phyloP scores from a whole-genome alignment of 2,888 invertebrate genomes.

The Calephelis perditalis region DNA sequence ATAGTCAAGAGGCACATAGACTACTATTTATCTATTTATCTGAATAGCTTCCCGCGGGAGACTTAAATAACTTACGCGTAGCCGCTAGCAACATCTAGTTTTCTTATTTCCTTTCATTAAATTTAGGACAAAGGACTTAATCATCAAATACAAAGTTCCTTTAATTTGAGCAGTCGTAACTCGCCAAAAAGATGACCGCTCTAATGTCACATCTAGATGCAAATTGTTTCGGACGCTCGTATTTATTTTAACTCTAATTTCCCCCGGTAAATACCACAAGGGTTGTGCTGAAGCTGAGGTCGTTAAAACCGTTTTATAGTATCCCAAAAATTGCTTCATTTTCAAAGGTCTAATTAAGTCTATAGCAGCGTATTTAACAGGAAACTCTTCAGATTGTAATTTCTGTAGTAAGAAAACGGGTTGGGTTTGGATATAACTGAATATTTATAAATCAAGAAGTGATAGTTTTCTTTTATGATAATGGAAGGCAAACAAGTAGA shows the following conservation, averaged over 20 bases:
- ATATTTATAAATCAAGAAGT: no score
- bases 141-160: conserved; percentile 26
- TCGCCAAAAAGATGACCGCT: conserved; percentile 31
- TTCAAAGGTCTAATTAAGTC: conserved; percentile 5
- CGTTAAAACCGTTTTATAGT: conserved; percentile 15
- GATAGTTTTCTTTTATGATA: no score
- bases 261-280: conserved; percentile 66
- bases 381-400: no score
- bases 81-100: no score
- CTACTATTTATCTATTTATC: no score
- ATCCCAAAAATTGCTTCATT: conserved; percentile 13
- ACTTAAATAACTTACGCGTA: no score
- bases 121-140: conserved; percentile 27
- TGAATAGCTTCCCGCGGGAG: no score
- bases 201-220: conserved; percentile 77
- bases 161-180: conserved; percentile 36
- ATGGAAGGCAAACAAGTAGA: no score
- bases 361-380: no score
- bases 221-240: conserved; percentile 66
- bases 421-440: no score
- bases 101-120: conserved; percentile 1
- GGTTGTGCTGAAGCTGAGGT: conserved; percentile 32
- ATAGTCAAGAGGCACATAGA: no score
- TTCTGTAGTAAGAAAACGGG: no score
- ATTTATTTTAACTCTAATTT: conserved; percentile 72